Conservation (phyloP, 1,140 invertebrate genomes). For the Sycobia sp. region DNA sequence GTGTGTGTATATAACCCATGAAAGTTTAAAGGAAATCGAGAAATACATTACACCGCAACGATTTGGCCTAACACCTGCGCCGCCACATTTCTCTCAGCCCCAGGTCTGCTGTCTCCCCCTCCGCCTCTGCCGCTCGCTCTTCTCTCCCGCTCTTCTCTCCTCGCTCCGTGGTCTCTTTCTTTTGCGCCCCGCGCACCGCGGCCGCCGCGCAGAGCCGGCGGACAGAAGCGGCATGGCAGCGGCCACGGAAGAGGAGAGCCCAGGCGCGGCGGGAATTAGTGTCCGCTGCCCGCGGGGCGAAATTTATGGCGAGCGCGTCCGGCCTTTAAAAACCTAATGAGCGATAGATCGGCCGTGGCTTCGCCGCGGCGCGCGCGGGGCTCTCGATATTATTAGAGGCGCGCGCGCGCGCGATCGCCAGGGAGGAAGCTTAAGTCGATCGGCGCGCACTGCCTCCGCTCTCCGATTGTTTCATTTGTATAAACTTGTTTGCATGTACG, state of each 20-base stretch:
- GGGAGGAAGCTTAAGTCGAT: too few relatives aligned
- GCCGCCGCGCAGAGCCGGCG: too few relatives aligned
- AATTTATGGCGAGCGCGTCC: slow-evolving; percentile 29
- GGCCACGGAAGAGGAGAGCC: background rate
- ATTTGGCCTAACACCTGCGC: slow-evolving; percentile 5
- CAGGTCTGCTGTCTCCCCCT: too few relatives aligned
- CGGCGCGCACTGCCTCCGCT: too few relatives aligned
- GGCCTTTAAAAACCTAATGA: slow-evolving; percentile 34
- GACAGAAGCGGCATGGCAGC: too few relatives aligned
- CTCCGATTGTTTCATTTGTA: too few relatives aligned
- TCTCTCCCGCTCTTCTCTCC: background rate
- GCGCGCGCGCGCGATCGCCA: background rate
- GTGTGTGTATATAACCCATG: too few relatives aligned
- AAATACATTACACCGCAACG: slow-evolving; percentile 8
- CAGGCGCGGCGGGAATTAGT: slow-evolving; percentile 30
- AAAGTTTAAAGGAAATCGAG: too few relatives aligned
- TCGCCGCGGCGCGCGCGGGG: background rate
- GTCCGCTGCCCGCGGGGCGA: slow-evolving; percentile 11
- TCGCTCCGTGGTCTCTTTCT: too few relatives aligned
- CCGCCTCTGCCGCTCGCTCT: background rate
- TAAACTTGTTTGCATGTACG: too few relatives aligned
- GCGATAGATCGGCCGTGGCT: slow-evolving; percentile 29
- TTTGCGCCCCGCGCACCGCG: too few relatives aligned
- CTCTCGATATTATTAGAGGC: background rate
- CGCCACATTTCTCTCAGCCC: too few relatives aligned